Percentiles rank a stretch among this genome's conserved stretches.
phyloP scores from a whole-genome alignment of 2,113 vertebrate genomes.

The Muscicapa adusta region DNA sequence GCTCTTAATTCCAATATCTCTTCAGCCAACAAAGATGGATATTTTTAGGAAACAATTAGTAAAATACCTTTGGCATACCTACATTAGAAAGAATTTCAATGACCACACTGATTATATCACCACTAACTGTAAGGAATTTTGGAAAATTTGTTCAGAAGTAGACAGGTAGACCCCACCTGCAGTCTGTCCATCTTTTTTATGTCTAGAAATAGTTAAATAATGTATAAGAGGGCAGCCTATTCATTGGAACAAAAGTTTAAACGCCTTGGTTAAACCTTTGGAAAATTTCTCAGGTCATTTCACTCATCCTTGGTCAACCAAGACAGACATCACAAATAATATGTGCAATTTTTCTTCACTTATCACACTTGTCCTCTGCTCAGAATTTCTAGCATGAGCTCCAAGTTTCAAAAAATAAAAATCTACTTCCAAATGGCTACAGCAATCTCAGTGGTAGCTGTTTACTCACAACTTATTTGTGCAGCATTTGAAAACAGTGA shows the following conservation, averaged over 20 bases:
- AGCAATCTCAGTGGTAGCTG: not conserved
- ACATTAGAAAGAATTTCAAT: not conserved
- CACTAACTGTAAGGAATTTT: not conserved
- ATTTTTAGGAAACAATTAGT: not conserved
- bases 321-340: fast-evolving
- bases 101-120: not conserved
- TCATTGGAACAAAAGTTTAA: not conserved
- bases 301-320: not conserved
- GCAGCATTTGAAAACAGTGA: not conserved
- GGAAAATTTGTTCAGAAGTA: not conserved
- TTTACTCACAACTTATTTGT: not conserved
- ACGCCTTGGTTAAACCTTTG: not conserved
- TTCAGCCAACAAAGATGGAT: not conserved
- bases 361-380: not conserved
- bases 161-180: not conserved
- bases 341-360: not conserved
- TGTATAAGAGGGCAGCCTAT: not conserved
- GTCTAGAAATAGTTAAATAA: not conserved
- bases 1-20: not conserved
- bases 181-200: not conserved
- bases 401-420: not conserved
- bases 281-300: not conserved
- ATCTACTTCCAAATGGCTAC: not conserved
- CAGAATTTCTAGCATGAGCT: not conserved
- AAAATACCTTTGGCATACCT: not conserved